Evolutionary conservation across 2,888 invertebrate species (phyloP).

Genomic region (Branchellion lobata): DNA sequence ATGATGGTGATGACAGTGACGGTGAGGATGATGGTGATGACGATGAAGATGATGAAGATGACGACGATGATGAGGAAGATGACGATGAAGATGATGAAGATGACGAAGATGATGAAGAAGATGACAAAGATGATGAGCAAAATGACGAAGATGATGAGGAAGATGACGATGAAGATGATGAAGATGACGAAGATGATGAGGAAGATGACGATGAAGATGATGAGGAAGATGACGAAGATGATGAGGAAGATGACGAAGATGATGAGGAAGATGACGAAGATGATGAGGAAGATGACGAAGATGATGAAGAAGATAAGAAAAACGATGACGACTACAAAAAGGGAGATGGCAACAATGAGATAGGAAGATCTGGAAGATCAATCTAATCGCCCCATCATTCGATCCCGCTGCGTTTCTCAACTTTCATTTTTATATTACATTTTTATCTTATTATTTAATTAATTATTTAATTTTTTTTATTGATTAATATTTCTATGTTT

Average conservation of each 20-base stretch:
- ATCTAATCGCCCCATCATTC: too few relatives aligned
- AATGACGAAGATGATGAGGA: not conserved
- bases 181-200: not conserved
- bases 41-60: too few relatives aligned
- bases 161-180: not conserved
- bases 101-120: not conserved
- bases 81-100: conserved; percentile 3
- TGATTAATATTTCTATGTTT: too few relatives aligned
- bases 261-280: conserved; percentile 26
- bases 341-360: not conserved
- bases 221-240: not conserved
- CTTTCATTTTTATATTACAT: too few relatives aligned
- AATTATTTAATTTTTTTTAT: too few relatives aligned
- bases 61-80: not conserved
- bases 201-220: not conserved
- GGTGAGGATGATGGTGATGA: not conserved
- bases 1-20: not conserved
- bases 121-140: conserved; percentile 8
- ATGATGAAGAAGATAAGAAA: conserved; percentile 21
- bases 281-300: conserved; percentile 23
- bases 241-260: conserved; percentile 20
- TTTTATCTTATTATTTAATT: too few relatives aligned
- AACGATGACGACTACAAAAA: not conserved
- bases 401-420: too few relatives aligned
- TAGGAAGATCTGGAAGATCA: too few relatives aligned